A percentile compares a stretch with the other conserved stretches of the same genome.
Evolutionary conservation across 2,797 vertebrate genomes (phyloP).

Genomic region (Periophthalmus magnuspinnatus): DNA sequence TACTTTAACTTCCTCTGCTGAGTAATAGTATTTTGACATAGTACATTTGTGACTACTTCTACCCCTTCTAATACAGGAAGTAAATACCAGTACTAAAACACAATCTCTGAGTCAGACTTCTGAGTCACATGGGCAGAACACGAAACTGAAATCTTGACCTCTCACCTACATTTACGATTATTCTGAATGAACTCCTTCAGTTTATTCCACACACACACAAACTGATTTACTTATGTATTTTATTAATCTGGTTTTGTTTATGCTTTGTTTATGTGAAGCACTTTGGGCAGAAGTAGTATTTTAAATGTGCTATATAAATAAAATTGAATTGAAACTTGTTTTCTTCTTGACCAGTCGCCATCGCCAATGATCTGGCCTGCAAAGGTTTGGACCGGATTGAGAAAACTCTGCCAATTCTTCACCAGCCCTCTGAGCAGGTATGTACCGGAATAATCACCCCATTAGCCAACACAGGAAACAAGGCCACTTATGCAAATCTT

Average conservation of each 20-base stretch:
- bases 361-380: conserved; percentile 90
- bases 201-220: background rate
- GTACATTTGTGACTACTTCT: background rate
- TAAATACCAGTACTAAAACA: conserved; percentile 3
- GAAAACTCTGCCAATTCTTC: conserved; percentile 88
- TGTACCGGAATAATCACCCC: background rate
- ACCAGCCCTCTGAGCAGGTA: conserved; percentile 88
- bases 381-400: conserved; percentile 91
- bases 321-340: background rate
- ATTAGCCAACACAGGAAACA: background rate
- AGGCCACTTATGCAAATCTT: background rate
- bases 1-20: too few species aligned
- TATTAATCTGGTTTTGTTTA: too few species aligned
- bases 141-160: conserved; percentile 42
- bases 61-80: background rate
- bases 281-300: too few species aligned
- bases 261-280: too few species aligned
- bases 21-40: background rate
- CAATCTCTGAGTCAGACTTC: background rate
- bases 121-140: conserved; percentile 25
- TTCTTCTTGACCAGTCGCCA: conserved; percentile 76
- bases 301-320: too few species aligned
- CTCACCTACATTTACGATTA: conserved; percentile 41
- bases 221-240: background rate
- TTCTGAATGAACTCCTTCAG: background rate